A percentile compares a stretch with the other conserved stretches of the same genome.
phyloP scores from a whole-genome alignment of 2,888 invertebrate species.

The Mesochorus sp. region DNA sequence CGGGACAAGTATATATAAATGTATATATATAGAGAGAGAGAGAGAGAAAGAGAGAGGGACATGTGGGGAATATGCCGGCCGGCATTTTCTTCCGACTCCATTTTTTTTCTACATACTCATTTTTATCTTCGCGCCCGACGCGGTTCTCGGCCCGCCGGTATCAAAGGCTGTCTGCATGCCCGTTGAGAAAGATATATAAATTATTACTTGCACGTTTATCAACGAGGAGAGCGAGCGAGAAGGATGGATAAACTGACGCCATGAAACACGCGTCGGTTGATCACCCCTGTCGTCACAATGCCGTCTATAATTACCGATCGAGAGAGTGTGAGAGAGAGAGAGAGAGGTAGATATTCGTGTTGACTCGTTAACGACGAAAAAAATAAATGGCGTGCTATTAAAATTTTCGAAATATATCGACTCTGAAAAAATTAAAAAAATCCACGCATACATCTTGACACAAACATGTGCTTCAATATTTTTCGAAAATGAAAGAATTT shows the following conservation, averaged over 20 bases:
- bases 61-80: slow-evolving; percentile 81
- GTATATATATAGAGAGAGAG: slow-evolving; percentile 50
- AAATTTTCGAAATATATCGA: slow-evolving; percentile 27
- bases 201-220: slow-evolving; percentile 5
- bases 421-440: slow-evolving; percentile 42
- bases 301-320: slow-evolving; percentile 75
- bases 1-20: too few relatives aligned
- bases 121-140: slow-evolving; percentile 42
- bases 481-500: too few relatives aligned
- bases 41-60: slow-evolving; percentile 77
- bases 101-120: slow-evolving; percentile 75
- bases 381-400: slow-evolving; percentile 57
- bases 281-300: slow-evolving; percentile 72
- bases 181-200: not conserved
- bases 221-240: slow-evolving; percentile 30
- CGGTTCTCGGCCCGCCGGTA: not conserved
- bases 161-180: not conserved
- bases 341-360: slow-evolving; percentile 36
- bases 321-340: slow-evolving; percentile 58
- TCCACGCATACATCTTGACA: slow-evolving; percentile 34
- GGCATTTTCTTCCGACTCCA: slow-evolving; percentile 81
- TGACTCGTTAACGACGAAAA: slow-evolving; percentile 53
- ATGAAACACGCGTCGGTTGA: slow-evolving; percentile 74
- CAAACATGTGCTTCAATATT: slow-evolving; percentile 69
- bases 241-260: slow-evolving; percentile 69